Conservation (phyloP, 2,113 vertebrate species). For the Corythornis vintsioides region DNA sequence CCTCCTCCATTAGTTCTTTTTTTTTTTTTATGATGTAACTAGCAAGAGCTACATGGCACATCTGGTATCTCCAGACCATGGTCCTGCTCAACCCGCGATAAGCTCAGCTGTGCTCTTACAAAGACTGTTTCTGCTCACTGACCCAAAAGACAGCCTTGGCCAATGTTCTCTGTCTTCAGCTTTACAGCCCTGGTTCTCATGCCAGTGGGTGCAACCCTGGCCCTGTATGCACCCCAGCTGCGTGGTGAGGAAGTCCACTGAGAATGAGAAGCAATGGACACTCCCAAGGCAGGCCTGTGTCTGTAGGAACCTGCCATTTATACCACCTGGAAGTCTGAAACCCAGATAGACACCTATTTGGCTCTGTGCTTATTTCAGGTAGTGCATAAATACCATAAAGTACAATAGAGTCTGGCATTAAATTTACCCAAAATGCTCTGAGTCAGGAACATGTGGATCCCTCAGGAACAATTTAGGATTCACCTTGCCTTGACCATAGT, state of each 20-base stretch:
- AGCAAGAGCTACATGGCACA: not conserved
- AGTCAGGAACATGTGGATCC: not conserved
- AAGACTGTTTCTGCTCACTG: not conserved
- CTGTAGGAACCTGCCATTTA: not conserved
- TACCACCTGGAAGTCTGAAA: not conserved
- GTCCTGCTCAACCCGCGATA: not conserved
- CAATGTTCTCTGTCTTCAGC: not conserved
- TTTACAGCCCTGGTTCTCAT: not conserved
- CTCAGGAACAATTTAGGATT: not conserved
- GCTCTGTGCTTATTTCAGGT: not conserved
- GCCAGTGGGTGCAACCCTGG: not conserved
- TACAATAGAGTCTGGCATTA: not conserved
- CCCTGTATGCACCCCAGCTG: fast-evolving
- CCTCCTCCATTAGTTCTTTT: not conserved
- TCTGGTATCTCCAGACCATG: not conserved
- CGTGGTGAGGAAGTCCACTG: not conserved
- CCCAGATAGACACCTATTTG: fast-evolving
- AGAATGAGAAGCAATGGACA: not conserved
- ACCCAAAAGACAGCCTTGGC: not conserved
- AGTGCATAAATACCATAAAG: not conserved
- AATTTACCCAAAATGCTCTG: not conserved
- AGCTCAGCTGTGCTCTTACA: not conserved
- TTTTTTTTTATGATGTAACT: not conserved
- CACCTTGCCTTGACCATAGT: not conserved
- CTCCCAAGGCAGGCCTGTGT: not conserved